These are phyloP conservation scores for Hipposideros armiger DNA, from an alignment of 2,113 vertebrate species.

Conservation along the genomic window DNA sequence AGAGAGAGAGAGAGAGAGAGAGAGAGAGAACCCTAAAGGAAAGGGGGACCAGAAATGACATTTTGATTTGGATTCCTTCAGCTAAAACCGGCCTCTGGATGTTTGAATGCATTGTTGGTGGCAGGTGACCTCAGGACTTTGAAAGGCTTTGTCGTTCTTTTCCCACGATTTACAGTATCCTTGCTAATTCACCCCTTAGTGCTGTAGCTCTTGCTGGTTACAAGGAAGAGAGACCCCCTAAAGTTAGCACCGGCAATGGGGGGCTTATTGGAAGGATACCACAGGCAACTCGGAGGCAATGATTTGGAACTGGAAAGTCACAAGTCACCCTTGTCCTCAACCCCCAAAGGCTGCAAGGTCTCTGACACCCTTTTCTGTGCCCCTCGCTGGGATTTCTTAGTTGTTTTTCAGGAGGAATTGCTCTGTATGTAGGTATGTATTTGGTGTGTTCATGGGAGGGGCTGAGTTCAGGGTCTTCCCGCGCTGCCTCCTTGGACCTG, in stretches of 20 bases:
- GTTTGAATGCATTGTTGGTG: neutral
- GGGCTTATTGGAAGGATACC: neutral
- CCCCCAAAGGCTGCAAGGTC: neutral
- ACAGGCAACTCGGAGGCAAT: neutral
- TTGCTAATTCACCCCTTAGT: neutral
- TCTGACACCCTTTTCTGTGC: no score
- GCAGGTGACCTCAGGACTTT: neutral
- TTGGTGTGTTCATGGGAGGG: no score
- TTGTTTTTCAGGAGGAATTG: no score
- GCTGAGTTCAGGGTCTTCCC: no score
- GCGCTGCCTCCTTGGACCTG: no score
- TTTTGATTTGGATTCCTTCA: neutral
- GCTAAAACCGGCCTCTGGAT: neutral
- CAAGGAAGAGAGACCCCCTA: neutral
- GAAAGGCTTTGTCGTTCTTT: neutral
- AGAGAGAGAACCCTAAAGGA: neutral
- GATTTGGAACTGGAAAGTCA: neutral
- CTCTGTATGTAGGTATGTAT: no score
- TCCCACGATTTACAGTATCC: neutral
- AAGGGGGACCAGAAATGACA: neutral
- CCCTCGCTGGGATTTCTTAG: neutral
- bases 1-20: neutral
- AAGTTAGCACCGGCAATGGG: neutral
- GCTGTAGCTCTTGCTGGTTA: neutral
- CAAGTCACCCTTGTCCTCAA: neutral